Conservation (phyloP, 2,888 invertebrate species). For the Lochmaea crataegi region DNA sequence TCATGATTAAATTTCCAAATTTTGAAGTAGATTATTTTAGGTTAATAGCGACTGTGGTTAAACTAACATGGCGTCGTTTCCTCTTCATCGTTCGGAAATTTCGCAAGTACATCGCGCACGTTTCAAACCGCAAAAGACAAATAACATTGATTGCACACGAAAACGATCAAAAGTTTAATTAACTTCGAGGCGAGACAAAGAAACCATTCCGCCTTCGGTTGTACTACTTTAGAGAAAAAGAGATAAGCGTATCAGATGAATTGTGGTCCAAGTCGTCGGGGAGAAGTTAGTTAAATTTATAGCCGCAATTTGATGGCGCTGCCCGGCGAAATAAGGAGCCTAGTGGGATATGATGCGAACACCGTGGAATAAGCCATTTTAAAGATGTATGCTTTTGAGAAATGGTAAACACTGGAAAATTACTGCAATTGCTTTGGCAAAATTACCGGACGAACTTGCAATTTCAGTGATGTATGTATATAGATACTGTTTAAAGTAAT, state of each 20-base stretch:
- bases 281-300: slow-evolving; percentile 65
- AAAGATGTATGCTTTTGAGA: slow-evolving; percentile 58
- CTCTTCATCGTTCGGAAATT: slow-evolving; percentile 24
- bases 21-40: slow-evolving; percentile 1
- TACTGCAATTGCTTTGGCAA: slow-evolving; percentile 48
- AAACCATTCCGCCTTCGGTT: slow-evolving; percentile 43
- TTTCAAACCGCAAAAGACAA: slow-evolving; percentile 55
- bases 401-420: slow-evolving; percentile 62
- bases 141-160: slow-evolving; percentile 55
- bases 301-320: slow-evolving; percentile 63
- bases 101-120: slow-evolving; percentile 38
- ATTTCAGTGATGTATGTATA: not conserved
- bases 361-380: slow-evolving; percentile 61
- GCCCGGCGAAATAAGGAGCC: slow-evolving; percentile 61
- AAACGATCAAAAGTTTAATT: slow-evolving; percentile 64
- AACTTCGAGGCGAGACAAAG: slow-evolving; percentile 56
- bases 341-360: slow-evolving; percentile 57
- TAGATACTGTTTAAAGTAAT: not conserved
- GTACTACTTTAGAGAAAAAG: slow-evolving; percentile 52
- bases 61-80: slow-evolving; percentile 24
- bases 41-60: slow-evolving; percentile 25
- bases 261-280: slow-evolving; percentile 62
- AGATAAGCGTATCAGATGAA: slow-evolving; percentile 62
- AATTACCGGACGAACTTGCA: not conserved
- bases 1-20: not conserved